Percentiles rank a stretch among this genome's conserved stretches.
Evolutionary conservation across 2,888 invertebrate species (phyloP).

Genomic region (Cheilosia scutellata): DNA sequence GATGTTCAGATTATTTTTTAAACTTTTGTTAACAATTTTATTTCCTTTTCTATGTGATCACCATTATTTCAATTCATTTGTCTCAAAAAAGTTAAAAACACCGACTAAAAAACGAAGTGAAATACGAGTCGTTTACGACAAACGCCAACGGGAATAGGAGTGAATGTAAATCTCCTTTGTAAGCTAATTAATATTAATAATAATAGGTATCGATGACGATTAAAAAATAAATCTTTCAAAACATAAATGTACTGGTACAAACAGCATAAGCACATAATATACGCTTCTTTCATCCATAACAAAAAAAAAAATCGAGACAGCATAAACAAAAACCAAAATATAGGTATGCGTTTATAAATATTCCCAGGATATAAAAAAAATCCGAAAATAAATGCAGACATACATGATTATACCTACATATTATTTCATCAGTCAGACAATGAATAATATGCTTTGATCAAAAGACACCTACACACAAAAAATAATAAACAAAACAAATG

Average conservation of each 20-base stretch:
- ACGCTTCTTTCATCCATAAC: too few species aligned
- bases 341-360: background rate
- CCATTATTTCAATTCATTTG: too few species aligned
- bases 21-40: too few species aligned
- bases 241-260: background rate
- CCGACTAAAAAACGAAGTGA: too few species aligned
- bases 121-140: too few species aligned
- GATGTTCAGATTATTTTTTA: too few species aligned
- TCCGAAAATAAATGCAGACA: slow-evolving; percentile 16
- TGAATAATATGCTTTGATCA: slow-evolving; percentile 37
- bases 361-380: background rate
- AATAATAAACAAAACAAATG: slow-evolving; percentile 18
- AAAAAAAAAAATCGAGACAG: background rate
- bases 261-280: background rate
- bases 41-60: too few species aligned
- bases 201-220: background rate
- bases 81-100: too few species aligned
- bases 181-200: background rate
- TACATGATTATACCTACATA: background rate
- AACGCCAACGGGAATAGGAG: too few species aligned
- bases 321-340: slow-evolving; percentile 10
- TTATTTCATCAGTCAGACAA: slow-evolving; percentile 10
- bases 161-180: too few species aligned
- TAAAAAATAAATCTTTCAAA: background rate
- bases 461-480: slow-evolving; percentile 14